phyloP scores from a whole-genome alignment of 2,888 invertebrate species.

The Ophion ellenae region DNA sequence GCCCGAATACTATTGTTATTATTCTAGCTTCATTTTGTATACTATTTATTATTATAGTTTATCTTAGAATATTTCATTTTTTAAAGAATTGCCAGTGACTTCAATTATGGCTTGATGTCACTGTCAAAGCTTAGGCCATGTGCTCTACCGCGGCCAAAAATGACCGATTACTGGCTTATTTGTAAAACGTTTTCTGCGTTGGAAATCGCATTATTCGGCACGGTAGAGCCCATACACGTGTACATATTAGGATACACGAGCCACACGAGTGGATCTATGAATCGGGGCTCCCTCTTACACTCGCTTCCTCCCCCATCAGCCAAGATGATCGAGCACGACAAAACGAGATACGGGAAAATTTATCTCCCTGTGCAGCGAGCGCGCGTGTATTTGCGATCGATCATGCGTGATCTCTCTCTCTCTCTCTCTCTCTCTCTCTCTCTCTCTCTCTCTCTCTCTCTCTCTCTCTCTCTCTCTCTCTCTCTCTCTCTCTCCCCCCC shows the following conservation, averaged over 20 bases:
- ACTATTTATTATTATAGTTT: no score
- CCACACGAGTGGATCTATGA: constrained; percentile 19
- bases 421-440: neutral
- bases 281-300: constrained; percentile 5
- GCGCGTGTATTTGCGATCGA: constrained; percentile 36
- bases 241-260: constrained; percentile 19
- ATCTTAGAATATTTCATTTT: no score
- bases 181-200: neutral
- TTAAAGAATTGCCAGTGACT: no score
- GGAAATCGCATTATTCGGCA: neutral
- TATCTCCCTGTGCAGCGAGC: constrained; percentile 26
- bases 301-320: constrained; percentile 8
- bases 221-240: constrained; percentile 12
- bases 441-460: no score
- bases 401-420: constrained; percentile 5
- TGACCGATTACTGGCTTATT: neutral
- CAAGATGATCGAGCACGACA: constrained; percentile 55
- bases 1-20: no score
- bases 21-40: no score
- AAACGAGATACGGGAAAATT: constrained; percentile 50
- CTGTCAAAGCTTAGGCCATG: no score
- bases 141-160: neutral
- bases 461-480: no score
- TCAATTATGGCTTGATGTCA: no score
- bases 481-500: no score